These are phyloP conservation scores for Remorina albescens DNA, from an alignment of 2,797 vertebrate genomes.

Conservation along the genomic window DNA sequence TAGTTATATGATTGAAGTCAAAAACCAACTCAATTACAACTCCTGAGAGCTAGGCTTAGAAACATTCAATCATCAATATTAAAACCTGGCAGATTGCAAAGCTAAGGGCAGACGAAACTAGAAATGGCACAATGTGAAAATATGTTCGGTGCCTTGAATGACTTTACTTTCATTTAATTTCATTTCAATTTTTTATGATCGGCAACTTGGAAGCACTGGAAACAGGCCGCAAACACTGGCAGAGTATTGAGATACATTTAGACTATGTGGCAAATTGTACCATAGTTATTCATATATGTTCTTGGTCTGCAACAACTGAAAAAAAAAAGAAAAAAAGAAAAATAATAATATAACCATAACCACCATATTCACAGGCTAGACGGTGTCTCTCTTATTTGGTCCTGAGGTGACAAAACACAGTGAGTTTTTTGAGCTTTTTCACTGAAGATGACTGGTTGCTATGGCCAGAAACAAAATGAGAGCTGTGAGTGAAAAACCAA, in stretches of 20 bases:
- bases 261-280: neutral
- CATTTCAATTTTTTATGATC: neutral
- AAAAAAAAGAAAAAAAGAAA: too few species aligned
- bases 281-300: neutral
- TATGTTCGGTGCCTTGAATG: neutral
- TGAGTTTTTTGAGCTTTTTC: too few species aligned
- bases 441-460: too few species aligned
- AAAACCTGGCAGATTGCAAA: neutral
- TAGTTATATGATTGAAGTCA: neutral
- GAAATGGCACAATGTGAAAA: neutral
- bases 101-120: neutral
- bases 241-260: neutral
- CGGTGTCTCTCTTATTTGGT: neutral
- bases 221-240: conserved; percentile 10
- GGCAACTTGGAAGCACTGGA: neutral
- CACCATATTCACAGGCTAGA: neutral
- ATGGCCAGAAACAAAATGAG: too few species aligned
- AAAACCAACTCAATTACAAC: neutral
- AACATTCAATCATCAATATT: neutral
- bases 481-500: neutral
- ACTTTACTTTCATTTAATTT: neutral
- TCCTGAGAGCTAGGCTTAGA: neutral
- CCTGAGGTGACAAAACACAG: too few species aligned
- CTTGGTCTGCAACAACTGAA: too few species aligned
- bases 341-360: too few species aligned